Evolutionary conservation across 2,797 vertebrate genomes (phyloP), one percentile per base, ranked within the genome.

Genomic region (Peromyscus aztecus): DNA sequence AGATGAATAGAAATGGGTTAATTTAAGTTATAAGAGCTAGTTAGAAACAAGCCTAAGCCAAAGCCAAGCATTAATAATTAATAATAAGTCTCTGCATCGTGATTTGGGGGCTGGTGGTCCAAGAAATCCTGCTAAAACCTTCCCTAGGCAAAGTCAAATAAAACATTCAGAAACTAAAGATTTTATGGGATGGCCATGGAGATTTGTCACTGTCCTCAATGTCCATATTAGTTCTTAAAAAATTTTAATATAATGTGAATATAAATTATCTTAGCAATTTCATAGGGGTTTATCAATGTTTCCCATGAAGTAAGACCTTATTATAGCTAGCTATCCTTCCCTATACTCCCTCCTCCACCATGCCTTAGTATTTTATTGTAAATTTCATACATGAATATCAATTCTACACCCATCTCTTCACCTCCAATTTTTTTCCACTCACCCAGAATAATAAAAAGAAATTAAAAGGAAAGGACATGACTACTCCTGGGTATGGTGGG

Each of bases 91-190:
- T 61, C 65, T 67, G 65, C 13, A 12, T 67, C 65, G 31, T 67
- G 65, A 27, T 67, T 31, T 67, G 12, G 29, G 65, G 65, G 65
- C 65, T 67, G 63, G 27, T 4, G 27, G 63, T 65, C 63, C 63
- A 29, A 65, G 63, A 65, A 65, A 65, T 12, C 63, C 27, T 65
- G 65, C 12, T 67, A 67, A 29, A 31, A 34, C 29, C 27, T 97
- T 90, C 19, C 4, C 9, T 90, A 80, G 43, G 2, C 63, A 57
- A 92, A 89, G 31, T 89, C 31, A 86, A 59, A 59, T 37, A 95
- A 92, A 90, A 67, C 81, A 89, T 90, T 95, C 43, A 93, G n/a
- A 95, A 85, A 73, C 49, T 46, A 1, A 55, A 78, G n/a, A 80
- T 92, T 95, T 92, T 96, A 92, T 87, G n/a, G 29, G 4, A 89